Conservation (phyloP, 2,797 vertebrate species). For the Gambusia yucatana region DNA sequence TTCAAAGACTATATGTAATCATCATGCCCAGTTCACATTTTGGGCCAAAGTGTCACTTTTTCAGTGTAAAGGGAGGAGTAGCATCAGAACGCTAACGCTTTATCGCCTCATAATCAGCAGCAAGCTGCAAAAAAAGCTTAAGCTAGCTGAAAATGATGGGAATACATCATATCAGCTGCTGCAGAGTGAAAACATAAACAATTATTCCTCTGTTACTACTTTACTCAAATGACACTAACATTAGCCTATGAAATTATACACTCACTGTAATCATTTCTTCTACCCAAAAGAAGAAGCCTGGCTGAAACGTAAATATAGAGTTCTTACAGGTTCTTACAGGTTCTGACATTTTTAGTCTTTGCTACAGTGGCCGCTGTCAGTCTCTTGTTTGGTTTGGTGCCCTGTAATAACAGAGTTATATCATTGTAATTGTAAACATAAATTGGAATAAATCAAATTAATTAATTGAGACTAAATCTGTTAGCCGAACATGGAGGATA, state of each 20-base stretch:
- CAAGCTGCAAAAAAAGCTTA: neutral
- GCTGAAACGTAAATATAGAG: neutral
- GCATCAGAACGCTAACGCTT: constrained; percentile 16
- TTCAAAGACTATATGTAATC: neutral
- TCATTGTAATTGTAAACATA: neutral
- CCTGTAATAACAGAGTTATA: neutral
- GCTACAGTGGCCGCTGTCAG: neutral
- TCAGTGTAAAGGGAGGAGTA: constrained; percentile 11
- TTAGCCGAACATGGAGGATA: neutral
- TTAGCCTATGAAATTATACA: neutral
- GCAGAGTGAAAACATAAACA: neutral
- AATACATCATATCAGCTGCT: neutral
- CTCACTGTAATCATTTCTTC: constrained; percentile 12
- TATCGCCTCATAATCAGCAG: neutral
- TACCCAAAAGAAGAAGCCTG: constrained; percentile 8
- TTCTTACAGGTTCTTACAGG: neutral
- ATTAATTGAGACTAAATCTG: no score
- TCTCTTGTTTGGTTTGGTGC: neutral
- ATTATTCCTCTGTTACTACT: neutral
- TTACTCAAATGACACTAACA: neutral
- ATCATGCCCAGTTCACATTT: constrained; percentile 36
- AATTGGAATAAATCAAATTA: neutral
- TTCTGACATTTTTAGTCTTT: neutral
- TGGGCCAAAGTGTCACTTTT: constrained; percentile 15
- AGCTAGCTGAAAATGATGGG: neutral